Evolutionary conservation across 2,113 vertebrate genomes (phyloP), one percentile per base, ranked within the genome.

Genomic region (Mesoclemmys tuberculata): DNA sequence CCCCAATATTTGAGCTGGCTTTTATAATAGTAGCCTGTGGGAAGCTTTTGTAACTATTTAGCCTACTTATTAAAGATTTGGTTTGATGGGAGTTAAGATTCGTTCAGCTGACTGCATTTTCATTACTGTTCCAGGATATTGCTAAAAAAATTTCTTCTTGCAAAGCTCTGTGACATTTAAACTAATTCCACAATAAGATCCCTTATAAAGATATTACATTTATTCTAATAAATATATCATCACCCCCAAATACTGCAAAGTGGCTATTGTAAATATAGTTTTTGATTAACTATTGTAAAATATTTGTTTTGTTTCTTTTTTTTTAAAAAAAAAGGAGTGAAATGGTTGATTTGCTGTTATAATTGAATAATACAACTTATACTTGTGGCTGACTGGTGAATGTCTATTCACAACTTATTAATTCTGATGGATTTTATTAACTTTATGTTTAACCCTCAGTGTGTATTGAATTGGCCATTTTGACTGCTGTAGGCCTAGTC

Each of bases 81-180:
- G 87, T 74, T 89, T 5, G 0, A 38, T 82, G 46, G 78, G 21
- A 87, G 35, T 26, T 61, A 2, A 2, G 82, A 79, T 94, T 87
- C 41, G 75, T 79, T 93, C 75, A 91, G 90, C 84, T 94, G 93
- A 35, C 44, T 89, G 79, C 26, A 93, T 91, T 92, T 94, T 85
- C 75, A 41, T 86, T 71, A 58, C 8, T 38, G 21, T 61, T 92
- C 81, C 38, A 2, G 1, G 48, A 58, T 92, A 93, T 38, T 16
- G 3, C 29, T 0, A 0, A 27, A 26, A 92, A 79, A 93, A 86
- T 8, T 8, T 22, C 78, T 91, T 80, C 54, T 91, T 75, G 19
- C 64, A 82, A 85, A 51, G 41, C 21, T 3, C 11, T 75, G 93
- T 31, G 92, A 71, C 31, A 24, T 55, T 83, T 84, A 44, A 68